Percentiles rank a stretch among this genome's conserved stretches.
phyloP scores from a whole-genome alignment of 2,113 vertebrate species.

The Sylvia atricapilla region DNA sequence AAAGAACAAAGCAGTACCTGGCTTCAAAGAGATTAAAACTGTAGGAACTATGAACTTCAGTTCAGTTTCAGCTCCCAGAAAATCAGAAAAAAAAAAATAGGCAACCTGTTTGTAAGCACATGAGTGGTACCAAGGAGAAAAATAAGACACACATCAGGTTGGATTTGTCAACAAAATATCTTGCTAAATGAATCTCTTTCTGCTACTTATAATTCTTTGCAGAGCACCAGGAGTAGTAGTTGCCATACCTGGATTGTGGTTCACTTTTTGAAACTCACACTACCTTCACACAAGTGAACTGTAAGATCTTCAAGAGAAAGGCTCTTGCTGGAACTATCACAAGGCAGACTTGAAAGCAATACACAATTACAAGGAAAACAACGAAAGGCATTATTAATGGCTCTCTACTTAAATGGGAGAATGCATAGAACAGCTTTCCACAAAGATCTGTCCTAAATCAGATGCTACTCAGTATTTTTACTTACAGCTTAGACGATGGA shows the following conservation, averaged over 20 bases:
- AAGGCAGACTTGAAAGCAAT: not conserved
- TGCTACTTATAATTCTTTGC: not conserved
- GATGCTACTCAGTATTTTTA: not conserved
- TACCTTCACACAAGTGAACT: not conserved
- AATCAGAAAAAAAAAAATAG: not conserved
- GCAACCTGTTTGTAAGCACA: not conserved
- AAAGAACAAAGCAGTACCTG: not conserved
- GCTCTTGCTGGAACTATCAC: not conserved
- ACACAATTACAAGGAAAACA: not conserved
- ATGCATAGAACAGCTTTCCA: rapidly evolving
- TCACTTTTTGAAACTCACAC: not conserved
- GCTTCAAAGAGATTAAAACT: not conserved
- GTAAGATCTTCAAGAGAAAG: not conserved
- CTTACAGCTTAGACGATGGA: not conserved
- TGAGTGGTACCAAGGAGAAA: not conserved
- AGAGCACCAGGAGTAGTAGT: not conserved
- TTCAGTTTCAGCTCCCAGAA: not conserved
- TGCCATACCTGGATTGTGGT: not conserved
- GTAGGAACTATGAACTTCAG: not conserved
- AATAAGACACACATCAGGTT: not conserved
- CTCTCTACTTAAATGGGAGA: not conserved
- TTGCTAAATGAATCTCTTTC: not conserved
- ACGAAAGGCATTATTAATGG: not conserved
- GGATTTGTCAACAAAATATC: not conserved
- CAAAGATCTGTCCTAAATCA: not conserved